phyloP scores from a whole-genome alignment of 2,797 vertebrate genomes.

The Urocyon cinereoargenteus region DNA sequence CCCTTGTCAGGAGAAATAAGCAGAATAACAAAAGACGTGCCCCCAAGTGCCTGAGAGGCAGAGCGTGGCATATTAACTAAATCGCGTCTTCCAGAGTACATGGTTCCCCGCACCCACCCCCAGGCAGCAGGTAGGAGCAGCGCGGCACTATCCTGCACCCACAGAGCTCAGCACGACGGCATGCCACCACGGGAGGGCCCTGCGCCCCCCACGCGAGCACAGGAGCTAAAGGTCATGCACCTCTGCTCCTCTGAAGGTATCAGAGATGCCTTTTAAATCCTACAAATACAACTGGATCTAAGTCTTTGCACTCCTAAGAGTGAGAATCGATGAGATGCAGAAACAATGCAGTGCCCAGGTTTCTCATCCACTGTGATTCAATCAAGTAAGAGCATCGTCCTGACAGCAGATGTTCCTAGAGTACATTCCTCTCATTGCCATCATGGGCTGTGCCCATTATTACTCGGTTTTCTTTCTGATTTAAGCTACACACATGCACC shows the following conservation, averaged over 20 bases:
- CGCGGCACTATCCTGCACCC: neutral
- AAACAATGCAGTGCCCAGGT: neutral
- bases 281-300: neutral
- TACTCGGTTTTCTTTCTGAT: neutral
- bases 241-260: neutral
- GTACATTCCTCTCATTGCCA: neutral
- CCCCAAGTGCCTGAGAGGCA: conserved; percentile 43
- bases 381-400: neutral
- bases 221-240: neutral
- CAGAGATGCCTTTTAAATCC: neutral
- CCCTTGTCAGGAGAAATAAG: conserved; percentile 79
- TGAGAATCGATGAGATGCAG: neutral
- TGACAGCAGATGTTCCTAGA: neutral
- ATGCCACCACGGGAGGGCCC: neutral
- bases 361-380: neutral
- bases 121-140: neutral
- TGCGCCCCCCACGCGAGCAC: neutral
- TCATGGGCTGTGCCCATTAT: neutral
- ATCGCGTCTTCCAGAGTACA: neutral
- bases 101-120: neutral
- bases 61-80: conserved; percentile 63
- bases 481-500: neutral
- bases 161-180: neutral
- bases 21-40: conserved; percentile 69
- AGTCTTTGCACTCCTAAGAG: neutral